These are phyloP conservation scores for Junco hyemalis DNA, from an alignment of 2,113 vertebrate genomes.

Conservation along the genomic window DNA sequence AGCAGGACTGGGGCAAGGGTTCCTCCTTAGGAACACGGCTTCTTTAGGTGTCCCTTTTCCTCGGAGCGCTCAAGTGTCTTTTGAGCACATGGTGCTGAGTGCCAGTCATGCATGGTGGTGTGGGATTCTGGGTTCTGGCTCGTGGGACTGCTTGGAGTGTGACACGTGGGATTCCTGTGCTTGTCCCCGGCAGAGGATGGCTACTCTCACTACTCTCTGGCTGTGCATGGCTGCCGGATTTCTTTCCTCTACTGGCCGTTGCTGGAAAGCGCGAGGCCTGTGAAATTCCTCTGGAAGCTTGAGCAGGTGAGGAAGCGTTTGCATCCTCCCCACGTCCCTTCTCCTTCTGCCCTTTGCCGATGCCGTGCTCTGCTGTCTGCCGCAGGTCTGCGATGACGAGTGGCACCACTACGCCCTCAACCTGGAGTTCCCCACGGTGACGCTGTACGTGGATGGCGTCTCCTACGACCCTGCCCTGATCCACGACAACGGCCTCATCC, in stretches of 20 bases:
- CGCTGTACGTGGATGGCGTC: constrained; percentile 91
- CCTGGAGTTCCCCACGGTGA: constrained; percentile 93
- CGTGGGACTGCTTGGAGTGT: not conserved
- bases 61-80: not conserved
- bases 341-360: not conserved
- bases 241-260: constrained; percentile 96
- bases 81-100: not conserved
- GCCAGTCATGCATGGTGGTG: fast-evolving
- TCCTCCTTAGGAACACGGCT: not conserved
- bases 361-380: not conserved
- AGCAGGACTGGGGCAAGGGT: not conserved
- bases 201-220: constrained; percentile 92
- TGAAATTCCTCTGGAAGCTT: constrained; percentile 98
- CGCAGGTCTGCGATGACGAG: constrained; percentile 91
- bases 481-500: constrained; percentile 94
- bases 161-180: not conserved
- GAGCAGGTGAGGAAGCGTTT: constrained; percentile 85
- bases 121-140: not conserved
- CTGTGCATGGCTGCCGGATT: constrained; percentile 93
- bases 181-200: constrained; percentile 82
- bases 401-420: constrained; percentile 98
- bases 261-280: constrained; percentile 88
- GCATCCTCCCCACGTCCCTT: not conserved
- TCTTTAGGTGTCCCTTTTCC: not conserved
- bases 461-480: constrained; percentile 97